These are phyloP conservation scores for Chrysotoxum bicinctum DNA, from an alignment of 2,888 invertebrate genomes.

Conservation along the genomic window DNA sequence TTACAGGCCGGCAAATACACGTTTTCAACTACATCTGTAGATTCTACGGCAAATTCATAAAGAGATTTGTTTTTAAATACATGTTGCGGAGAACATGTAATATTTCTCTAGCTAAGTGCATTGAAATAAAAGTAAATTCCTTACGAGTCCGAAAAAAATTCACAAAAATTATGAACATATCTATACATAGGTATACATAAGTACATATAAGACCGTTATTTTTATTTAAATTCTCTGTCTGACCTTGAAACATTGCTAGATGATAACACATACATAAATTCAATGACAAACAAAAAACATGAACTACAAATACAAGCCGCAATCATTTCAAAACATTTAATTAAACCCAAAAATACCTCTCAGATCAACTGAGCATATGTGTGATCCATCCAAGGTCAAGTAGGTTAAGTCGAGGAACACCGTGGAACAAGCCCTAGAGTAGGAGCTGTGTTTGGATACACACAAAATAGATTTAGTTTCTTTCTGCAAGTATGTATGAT, in stretches of 20 bases:
- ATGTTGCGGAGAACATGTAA: too few species aligned
- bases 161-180: not conserved
- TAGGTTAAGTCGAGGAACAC: not conserved
- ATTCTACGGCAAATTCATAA: too few species aligned
- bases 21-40: too few species aligned
- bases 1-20: too few species aligned
- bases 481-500: slow-evolving; percentile 11
- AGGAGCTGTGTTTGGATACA: not conserved
- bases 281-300: not conserved
- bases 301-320: slow-evolving; percentile 5
- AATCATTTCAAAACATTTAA: slow-evolving; percentile 14
- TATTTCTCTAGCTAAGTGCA: too few species aligned
- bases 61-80: too few species aligned
- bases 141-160: not conserved
- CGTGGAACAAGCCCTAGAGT: not conserved
- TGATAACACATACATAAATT: slow-evolving; percentile 6
- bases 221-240: not conserved
- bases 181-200: not conserved
- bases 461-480: not conserved
- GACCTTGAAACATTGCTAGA: not conserved
- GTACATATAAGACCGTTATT: slow-evolving; percentile 1
- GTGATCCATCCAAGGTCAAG: slow-evolving; percentile 15
- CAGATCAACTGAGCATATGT: not conserved
- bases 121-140: not conserved
- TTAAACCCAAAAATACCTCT: slow-evolving; percentile 7